phyloP scores from a whole-genome alignment of 2,113 vertebrate species.

The Crocuta crocuta region DNA sequence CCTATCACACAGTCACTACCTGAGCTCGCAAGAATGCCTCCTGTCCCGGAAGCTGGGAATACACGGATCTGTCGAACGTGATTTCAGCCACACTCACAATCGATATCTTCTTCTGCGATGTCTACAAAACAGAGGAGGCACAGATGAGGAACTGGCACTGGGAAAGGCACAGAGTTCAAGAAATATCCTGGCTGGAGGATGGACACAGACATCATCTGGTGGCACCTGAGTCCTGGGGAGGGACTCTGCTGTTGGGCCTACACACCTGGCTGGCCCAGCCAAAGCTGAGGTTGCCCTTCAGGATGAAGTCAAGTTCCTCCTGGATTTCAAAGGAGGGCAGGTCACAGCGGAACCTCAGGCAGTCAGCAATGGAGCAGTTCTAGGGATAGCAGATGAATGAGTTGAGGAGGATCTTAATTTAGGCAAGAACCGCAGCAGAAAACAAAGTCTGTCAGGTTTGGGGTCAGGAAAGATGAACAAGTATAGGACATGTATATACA shows the following conservation, averaged over 20 bases:
- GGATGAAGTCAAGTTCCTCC: slow-evolving; percentile 77
- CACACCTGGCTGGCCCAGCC: slow-evolving; percentile 89
- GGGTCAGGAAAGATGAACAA: neutral
- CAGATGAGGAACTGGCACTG: neutral
- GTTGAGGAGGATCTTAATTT: neutral
- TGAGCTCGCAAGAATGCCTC: slow-evolving; percentile 79
- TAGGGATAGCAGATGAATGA: neutral
- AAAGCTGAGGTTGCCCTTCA: slow-evolving; percentile 88
- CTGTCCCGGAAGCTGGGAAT: slow-evolving; percentile 83
- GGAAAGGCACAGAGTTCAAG: neutral
- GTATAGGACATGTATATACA: neutral
- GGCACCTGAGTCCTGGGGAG: neutral
- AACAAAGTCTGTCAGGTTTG: neutral
- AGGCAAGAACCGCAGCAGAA: neutral
- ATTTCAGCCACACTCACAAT: slow-evolving; percentile 86
- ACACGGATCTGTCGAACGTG: slow-evolving; percentile 84
- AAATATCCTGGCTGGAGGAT: neutral
- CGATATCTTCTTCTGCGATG: slow-evolving; percentile 66
- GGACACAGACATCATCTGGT: neutral
- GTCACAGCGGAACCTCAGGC: slow-evolving; percentile 84
- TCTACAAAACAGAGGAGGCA: slow-evolving; percentile 65
- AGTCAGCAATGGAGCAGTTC: slow-evolving; percentile 88
- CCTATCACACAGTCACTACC: slow-evolving; percentile 74
- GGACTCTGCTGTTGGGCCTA: neutral
- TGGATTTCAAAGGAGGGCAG: slow-evolving; percentile 71